These are phyloP conservation scores for Achlya flavicornis DNA, from an alignment of 2,888 invertebrate species.

Conservation along the genomic window DNA sequence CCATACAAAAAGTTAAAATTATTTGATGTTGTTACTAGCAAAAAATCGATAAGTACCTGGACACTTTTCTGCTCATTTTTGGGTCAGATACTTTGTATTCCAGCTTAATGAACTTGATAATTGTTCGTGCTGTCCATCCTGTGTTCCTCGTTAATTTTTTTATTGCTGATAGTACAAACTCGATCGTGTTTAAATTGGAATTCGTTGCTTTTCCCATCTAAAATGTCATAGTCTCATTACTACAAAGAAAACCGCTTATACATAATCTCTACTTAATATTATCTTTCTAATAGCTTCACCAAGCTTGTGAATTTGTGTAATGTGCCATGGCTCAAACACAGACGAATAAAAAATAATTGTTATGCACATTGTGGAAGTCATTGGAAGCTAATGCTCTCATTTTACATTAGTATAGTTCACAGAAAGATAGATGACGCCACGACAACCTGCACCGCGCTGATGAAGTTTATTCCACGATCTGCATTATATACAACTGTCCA, in stretches of 20 bases:
- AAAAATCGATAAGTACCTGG: constrained; percentile 45
- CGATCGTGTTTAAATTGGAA: constrained; percentile 41
- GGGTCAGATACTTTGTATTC: constrained; percentile 52
- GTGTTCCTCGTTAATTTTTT: constrained; percentile 63
- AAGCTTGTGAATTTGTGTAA: neutral
- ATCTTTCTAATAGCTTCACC: neutral
- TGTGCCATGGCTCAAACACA: neutral
- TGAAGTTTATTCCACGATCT: too few relatives aligned
- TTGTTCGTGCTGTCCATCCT: constrained; percentile 64
- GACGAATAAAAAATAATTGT: too few relatives aligned
- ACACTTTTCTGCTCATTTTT: constrained; percentile 54
- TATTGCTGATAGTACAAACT: constrained; percentile 60
- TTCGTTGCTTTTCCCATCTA: constrained; percentile 27
- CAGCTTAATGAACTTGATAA: constrained; percentile 63
- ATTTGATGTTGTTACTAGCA: neutral
- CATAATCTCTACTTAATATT: neutral
- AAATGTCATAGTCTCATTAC: constrained; percentile 7
- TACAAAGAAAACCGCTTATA: neutral
- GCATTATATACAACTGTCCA: too few relatives aligned
- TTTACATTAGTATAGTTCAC: neutral
- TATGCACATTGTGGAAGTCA: neutral
- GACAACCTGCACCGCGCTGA: too few relatives aligned
- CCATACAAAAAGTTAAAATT: too few relatives aligned
- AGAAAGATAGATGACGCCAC: too few relatives aligned
- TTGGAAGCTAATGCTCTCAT: neutral